phyloP scores from a whole-genome alignment of 2,888 invertebrate genomes.

The Mimumesa dahlbomi region DNA sequence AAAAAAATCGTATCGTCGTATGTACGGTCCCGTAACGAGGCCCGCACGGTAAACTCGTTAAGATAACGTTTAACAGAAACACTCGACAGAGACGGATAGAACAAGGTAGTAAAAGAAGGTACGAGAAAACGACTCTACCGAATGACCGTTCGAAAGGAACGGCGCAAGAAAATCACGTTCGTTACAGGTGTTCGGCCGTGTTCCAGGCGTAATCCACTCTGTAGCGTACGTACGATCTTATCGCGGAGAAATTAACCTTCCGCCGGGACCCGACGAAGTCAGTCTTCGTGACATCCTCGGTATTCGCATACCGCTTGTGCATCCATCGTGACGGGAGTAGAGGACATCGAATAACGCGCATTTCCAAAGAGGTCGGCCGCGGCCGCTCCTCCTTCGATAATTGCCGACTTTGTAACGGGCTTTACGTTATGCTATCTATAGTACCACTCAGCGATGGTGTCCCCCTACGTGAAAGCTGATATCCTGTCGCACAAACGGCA shows the following conservation, averaged over 20 bases:
- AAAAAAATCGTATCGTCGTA: constrained; percentile 18
- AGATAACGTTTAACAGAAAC: constrained; percentile 30
- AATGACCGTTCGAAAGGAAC: constrained; percentile 48
- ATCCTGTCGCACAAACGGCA: too few relatives aligned
- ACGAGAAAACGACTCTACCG: constrained; percentile 21
- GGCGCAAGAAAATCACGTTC: constrained; percentile 57
- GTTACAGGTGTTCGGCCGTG: constrained; percentile 63
- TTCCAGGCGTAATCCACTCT: constrained; percentile 58
- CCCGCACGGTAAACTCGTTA: constrained; percentile 13
- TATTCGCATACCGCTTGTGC: constrained; percentile 55
- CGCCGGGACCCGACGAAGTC: constrained; percentile 49
- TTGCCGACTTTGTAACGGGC: constrained; percentile 54
- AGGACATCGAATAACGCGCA: constrained; percentile 53
- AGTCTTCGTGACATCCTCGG: constrained; percentile 54
- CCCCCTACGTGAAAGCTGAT: too few relatives aligned
- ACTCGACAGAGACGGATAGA: neutral
- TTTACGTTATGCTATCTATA: neutral
- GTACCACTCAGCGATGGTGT: neutral
- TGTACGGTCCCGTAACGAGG: constrained; percentile 26
- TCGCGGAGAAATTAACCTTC: constrained; percentile 59
- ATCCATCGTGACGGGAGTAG: constrained; percentile 53
- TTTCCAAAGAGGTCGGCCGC: constrained; percentile 46
- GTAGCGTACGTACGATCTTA: constrained; percentile 60
- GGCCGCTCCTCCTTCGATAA: constrained; percentile 56
- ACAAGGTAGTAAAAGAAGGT: constrained; percentile 17